Evolutionary conservation across 2,797 vertebrate species (phyloP), one percentile per base, ranked within the genome.

Genomic region (Knipowitschia caucasica): DNA sequence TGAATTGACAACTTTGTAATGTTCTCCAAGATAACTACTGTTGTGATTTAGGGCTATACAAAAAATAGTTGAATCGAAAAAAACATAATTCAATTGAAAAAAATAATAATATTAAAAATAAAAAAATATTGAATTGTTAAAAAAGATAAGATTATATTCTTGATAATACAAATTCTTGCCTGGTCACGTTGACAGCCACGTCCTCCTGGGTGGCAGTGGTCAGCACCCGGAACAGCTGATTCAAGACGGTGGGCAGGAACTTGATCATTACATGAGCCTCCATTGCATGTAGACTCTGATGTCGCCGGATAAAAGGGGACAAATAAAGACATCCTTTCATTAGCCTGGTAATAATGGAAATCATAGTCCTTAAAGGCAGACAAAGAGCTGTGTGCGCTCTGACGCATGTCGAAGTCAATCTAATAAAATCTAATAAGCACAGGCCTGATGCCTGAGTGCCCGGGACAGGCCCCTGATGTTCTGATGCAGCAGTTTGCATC

Each of bases 241-340:
- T 99, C 31, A 99, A 89, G 73, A 91, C 90, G 64, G 97, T 99
- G 46, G 97, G 97, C 72, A 99, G 83, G 84, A 99, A 99, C 76
- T 94, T 93, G 47, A 98, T 95, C 95, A 99, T 96, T 77, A 98
- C 95, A 2, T 98, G 93, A 53, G 94, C 91, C 78, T 99, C 94
- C 95, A 98, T 96, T 2, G 97, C 97, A 30, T 99, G 97, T 30
- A 99, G 92, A 77, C 95, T 98, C 96, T 99, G 65, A 50, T 7
- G 40, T 17, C 0, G 15, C 46, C 67, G 34, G 27, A 23, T 14
- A 56, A 64, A n/a, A 12, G 18, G 1, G 20, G 31, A 23, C 14
- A 24, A 17, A 53, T 34, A 6, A 17, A 36, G 18, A 9, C 4
- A 35, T 56, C 5, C 23, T 7, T 34, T 14, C 8, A 29, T 53